Evolutionary conservation across 2,888 invertebrate species (phyloP).

Genomic region (Blera fallax): DNA sequence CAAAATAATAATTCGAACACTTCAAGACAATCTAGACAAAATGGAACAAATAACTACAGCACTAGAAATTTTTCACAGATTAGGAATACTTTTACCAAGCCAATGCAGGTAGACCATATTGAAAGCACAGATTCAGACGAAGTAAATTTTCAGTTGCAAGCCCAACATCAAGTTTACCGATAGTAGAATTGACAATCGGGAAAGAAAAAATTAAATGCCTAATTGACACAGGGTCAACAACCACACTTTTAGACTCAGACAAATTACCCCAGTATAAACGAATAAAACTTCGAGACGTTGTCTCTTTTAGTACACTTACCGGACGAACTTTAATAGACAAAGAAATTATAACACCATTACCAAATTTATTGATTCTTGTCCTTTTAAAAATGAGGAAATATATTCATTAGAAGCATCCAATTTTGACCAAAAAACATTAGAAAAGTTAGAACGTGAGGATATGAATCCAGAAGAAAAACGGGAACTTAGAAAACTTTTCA

Average conservation of each 20-base stretch:
- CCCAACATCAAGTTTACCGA: background rate
- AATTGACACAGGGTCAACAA: background rate
- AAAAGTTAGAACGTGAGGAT: conserved; percentile 17
- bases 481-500: conserved; percentile 19
- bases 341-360: background rate
- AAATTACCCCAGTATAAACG: background rate
- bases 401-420: background rate
- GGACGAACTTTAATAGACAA: background rate
- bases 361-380: background rate
- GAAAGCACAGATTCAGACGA: background rate
- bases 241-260: background rate
- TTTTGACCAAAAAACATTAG: conserved; percentile 13
- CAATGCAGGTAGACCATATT: background rate
- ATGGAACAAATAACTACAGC: no score
- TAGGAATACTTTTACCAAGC: no score
- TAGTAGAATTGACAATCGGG: background rate
- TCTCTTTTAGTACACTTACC: background rate
- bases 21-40: no score
- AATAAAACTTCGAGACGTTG: background rate
- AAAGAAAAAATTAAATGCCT: background rate
- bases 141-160: conserved; percentile 10
- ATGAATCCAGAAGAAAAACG: conserved; percentile 4
- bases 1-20: no score
- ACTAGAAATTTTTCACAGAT: no score
- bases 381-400: background rate